Evolutionary conservation across 2,888 invertebrate genomes (phyloP).

Genomic region (Junonia oenone): DNA sequence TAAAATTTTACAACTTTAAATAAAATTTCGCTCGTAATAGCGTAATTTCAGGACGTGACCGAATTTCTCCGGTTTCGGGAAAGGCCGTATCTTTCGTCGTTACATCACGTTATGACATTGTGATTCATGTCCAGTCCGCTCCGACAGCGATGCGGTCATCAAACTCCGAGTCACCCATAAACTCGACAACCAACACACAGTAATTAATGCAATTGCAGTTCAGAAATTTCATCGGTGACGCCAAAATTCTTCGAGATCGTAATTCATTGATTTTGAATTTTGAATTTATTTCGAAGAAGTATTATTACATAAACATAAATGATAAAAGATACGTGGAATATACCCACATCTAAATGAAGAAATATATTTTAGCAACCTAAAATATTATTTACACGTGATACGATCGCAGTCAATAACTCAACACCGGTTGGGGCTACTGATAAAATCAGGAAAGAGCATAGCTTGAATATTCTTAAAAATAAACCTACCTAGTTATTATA

Average conservation of each 20-base stretch:
- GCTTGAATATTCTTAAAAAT: conserved; percentile 36
- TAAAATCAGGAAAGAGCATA: conserved; percentile 43
- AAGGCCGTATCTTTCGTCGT: conserved; percentile 25
- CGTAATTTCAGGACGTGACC: not conserved
- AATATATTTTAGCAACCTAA: not conserved
- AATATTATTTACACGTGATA: conserved; percentile 15
- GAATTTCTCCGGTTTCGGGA: conserved; percentile 4
- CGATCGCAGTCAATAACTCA: conserved; percentile 35
- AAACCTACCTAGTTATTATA: conserved; percentile 34
- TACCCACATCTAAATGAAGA: not conserved
- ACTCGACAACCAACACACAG: not conserved
- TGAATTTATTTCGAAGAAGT: too few species aligned
- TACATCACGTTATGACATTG: conserved; percentile 45
- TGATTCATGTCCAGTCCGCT: conserved; percentile 47
- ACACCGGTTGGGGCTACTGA: conserved; percentile 44
- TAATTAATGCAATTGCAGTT: conserved; percentile 3
- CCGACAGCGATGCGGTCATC: conserved; percentile 34
- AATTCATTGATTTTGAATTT: too few species aligned
- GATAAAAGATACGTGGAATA: not conserved
- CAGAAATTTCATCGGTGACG: too few species aligned
- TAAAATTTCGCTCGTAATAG: not conserved
- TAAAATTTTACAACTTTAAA: not conserved
- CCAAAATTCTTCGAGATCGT: too few species aligned
- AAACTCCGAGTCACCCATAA: conserved; percentile 29
- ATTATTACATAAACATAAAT: too few species aligned